Evolutionary conservation across 2,888 invertebrate genomes (phyloP), one percentile per base, ranked within the genome.

Genomic region (Aricia artaxerxes): DNA sequence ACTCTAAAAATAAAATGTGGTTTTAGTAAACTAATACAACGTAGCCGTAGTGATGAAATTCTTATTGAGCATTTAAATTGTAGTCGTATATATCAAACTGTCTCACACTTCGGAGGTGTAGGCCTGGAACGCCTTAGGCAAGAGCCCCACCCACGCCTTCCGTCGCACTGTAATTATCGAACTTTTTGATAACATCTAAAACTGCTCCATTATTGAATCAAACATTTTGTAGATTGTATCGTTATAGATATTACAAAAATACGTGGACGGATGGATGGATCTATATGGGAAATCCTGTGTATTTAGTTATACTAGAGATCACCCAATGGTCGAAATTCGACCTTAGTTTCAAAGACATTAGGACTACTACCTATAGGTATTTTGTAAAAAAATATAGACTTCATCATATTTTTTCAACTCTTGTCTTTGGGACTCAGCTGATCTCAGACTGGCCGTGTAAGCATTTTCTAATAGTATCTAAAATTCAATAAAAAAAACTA

Each of bases 101-200:
- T 69, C 69, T 69, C 5, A 35, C 69, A 69, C 69, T 69, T 16
- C 13, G 69, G 69, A 69, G 69, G 69, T 69, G 69, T 35, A 69
- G 69, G 69, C 35, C 69, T 11, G 69, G 31, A 13, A 69, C 69
- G 38, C 69, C 69, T 69, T 35, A 38, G 69, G 69, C 69, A 69
- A 38, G 13, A 38, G 35, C 35, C 16, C 35, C 5, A 69, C 69
- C 69, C 69, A 69, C 69, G 69, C 69, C 35, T 69, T 69, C 69
- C 69, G 69, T 69, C 13, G 38, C 69, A 69, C 38, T 35, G 16
- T 69, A 69, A 69, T 69, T 69, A 69, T 35, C 13, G 4, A 69
- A 69, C 69, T 69, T 69, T 35, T 35, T 69, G 69, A 69, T 69
- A 69, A 2, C 35, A 69, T 69, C 69, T 69, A 69, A 69, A 69